phyloP scores from a whole-genome alignment of 2,797 vertebrate species.

The Enteromius argenteus region DNA sequence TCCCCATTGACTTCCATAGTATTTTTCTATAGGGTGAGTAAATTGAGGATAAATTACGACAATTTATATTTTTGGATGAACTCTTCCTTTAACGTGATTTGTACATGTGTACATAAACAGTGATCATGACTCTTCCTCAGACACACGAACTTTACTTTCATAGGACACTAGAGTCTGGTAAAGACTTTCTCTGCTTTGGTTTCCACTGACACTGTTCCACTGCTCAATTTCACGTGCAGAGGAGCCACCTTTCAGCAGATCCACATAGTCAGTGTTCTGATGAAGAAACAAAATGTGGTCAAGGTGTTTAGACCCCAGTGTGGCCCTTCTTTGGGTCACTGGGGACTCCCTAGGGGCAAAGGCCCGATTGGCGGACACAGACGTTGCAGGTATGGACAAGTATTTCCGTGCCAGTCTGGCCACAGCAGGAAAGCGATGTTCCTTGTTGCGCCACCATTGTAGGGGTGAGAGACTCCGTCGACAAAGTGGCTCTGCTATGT shows the following conservation, averaged over 20 bases:
- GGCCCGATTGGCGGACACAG: constrained; percentile 62
- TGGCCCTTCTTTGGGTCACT: constrained; percentile 66
- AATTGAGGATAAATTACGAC: neutral
- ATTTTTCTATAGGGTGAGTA: neutral
- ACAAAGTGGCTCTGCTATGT: constrained; percentile 76
- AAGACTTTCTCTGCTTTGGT: constrained; percentile 66
- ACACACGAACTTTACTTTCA: constrained; percentile 59
- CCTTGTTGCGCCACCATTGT: constrained; percentile 76
- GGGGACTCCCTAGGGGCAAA: constrained; percentile 64
- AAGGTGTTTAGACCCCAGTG: constrained; percentile 68
- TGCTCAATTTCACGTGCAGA: constrained; percentile 53
- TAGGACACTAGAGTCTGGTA: constrained; percentile 68
- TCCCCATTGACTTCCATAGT: neutral
- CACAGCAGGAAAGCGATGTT: constrained; percentile 74
- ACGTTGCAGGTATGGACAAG: constrained; percentile 72
- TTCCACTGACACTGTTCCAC: constrained; percentile 47
- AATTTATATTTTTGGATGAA: neutral
- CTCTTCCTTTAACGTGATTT: neutral
- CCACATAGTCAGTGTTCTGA: constrained; percentile 73
- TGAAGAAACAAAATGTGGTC: constrained; percentile 76
- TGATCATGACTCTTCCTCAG: constrained; percentile 44
- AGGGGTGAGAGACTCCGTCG: constrained; percentile 74
- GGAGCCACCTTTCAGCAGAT: constrained; percentile 61
- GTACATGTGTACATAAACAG: neutral
- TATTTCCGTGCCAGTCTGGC: constrained; percentile 72